These are phyloP conservation scores for Mycteria americana DNA, from an alignment of 2,797 vertebrate species.

Conservation along the genomic window DNA sequence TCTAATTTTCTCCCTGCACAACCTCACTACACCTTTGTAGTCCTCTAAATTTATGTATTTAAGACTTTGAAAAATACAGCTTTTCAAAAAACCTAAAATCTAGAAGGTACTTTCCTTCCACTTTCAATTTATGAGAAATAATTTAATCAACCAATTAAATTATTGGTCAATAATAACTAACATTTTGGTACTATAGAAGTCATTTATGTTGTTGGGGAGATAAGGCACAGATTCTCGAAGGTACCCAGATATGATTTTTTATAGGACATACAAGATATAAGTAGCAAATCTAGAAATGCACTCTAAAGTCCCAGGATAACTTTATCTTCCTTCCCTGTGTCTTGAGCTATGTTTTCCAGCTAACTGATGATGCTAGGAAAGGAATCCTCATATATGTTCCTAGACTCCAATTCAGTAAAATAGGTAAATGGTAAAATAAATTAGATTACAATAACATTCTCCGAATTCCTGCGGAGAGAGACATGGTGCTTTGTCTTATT, in stretches of 20 bases:
- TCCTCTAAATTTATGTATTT: not conserved
- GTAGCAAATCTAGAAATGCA: not conserved
- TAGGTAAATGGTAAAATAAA: not conserved
- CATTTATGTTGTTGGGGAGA: not conserved
- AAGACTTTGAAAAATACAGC: not conserved
- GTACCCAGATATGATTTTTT: not conserved
- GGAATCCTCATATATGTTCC: not conserved
- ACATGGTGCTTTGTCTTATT: not conserved
- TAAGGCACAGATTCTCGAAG: not conserved
- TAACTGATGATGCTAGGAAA: not conserved
- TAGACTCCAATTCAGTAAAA: not conserved
- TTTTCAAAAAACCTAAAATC: not conserved
- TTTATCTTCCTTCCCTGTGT: not conserved
- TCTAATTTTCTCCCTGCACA: no score
- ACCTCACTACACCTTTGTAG: no score
- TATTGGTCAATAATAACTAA: not conserved
- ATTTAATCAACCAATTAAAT: not conserved
- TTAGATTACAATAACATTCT: not conserved
- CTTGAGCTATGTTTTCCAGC: not conserved
- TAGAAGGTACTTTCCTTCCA: not conserved
- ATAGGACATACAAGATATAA: not conserved
- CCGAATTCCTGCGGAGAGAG: not conserved
- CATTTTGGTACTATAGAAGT: not conserved
- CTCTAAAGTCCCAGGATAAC: not conserved
- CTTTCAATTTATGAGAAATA: not conserved